Percentiles rank a stretch among this genome's conserved stretches.
phyloP scores from a whole-genome alignment of 2,888 invertebrate genomes.

The Dynastes maya region DNA sequence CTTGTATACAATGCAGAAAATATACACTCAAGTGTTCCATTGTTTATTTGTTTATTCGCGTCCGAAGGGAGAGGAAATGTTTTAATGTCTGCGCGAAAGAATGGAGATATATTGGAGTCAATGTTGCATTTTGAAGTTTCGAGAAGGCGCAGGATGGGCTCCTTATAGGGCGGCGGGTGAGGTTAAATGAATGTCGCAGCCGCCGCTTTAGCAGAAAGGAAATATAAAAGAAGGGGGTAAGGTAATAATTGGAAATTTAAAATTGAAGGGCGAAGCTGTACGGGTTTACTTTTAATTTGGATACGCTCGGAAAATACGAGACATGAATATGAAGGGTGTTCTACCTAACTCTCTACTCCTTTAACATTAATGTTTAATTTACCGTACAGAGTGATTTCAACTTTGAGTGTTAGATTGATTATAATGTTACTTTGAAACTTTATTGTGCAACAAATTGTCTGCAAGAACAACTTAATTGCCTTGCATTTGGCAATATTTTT shows the following conservation, averaged over 20 bases:
- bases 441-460: no score
- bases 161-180: constrained; percentile 1
- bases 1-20: constrained; percentile 67
- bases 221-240: constrained; percentile 33
- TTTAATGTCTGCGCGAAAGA: constrained; percentile 59
- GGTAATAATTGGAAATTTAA: constrained; percentile 39
- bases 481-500: no score
- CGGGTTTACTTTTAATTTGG: constrained; percentile 30
- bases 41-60: constrained; percentile 63
- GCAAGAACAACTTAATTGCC: no score
- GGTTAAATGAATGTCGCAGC: constrained; percentile 34
- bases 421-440: no score
- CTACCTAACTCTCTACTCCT: not conserved
- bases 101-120: constrained; percentile 52
- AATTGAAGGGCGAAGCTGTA: constrained; percentile 21
- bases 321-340: constrained; percentile 16
- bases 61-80: constrained; percentile 60
- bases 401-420: no score
- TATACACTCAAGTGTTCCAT: constrained; percentile 61
- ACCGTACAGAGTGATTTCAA: not conserved
- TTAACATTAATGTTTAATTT: not conserved
- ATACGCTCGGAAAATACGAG: constrained; percentile 14
- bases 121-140: constrained; percentile 39
- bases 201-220: constrained; percentile 21
- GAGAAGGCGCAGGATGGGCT: constrained; percentile 4